phyloP scores from a whole-genome alignment of 1,140 invertebrate genomes.

The Lasioglossum albipes region DNA sequence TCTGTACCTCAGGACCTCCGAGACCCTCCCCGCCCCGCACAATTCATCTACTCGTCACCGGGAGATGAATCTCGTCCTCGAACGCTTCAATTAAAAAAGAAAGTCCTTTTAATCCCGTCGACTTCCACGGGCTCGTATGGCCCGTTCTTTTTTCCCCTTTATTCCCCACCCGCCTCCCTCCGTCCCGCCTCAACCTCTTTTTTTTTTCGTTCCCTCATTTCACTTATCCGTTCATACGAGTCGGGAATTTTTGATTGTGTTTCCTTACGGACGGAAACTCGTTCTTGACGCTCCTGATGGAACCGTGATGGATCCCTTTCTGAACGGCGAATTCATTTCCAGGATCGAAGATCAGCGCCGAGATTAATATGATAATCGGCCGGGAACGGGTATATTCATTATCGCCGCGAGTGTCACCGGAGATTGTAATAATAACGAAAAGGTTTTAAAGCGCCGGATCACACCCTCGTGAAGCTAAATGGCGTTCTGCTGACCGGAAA shows the following conservation, averaged over 20 bases:
- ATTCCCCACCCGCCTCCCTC: too few species aligned
- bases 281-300: background rate
- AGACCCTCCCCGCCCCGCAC: background rate
- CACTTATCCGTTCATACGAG: background rate
- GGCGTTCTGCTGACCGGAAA: too few species aligned
- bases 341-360: too few species aligned
- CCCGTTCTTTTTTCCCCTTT: background rate
- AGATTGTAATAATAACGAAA: too few species aligned
- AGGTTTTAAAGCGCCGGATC: too few species aligned
- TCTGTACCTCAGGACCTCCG: slow-evolving; percentile 6
- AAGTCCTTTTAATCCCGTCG: slow-evolving; percentile 9
- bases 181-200: too few species aligned
- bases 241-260: background rate
- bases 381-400: too few species aligned
- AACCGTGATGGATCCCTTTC: background rate
- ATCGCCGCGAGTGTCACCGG: too few species aligned
- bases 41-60: background rate
- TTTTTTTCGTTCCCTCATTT: background rate
- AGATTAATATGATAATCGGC: too few species aligned
- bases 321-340: background rate
- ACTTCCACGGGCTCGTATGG: background rate
- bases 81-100: slow-evolving; percentile 32
- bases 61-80: slow-evolving; percentile 12
- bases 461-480: too few species aligned
- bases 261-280: background rate